These are phyloP conservation scores for Smittia aterrima DNA, from an alignment of 2,888 invertebrate genomes.

Conservation along the genomic window DNA sequence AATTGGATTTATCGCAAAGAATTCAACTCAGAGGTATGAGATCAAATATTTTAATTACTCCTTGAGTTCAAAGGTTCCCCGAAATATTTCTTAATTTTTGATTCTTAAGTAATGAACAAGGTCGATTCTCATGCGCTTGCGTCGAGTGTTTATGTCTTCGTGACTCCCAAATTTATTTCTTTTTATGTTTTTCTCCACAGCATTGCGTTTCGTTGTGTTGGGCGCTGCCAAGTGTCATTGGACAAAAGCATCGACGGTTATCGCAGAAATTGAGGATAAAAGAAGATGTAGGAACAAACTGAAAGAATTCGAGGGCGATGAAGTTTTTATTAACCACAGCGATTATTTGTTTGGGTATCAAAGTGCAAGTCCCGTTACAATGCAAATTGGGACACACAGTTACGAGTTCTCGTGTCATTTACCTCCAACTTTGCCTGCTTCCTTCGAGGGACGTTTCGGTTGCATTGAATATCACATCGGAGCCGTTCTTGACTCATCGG, in stretches of 20 bases:
- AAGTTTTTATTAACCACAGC: too few relatives aligned
- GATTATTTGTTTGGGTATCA: conserved; percentile 53
- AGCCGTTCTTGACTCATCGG: conserved; percentile 61
- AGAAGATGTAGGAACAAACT: conserved; percentile 36
- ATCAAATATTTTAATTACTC: too few relatives aligned
- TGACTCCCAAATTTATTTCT: too few relatives aligned
- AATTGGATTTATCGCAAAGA: too few relatives aligned
- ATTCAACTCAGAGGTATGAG: too few relatives aligned
- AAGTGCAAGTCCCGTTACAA: conserved; percentile 47
- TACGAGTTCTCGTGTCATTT: conserved; percentile 56
- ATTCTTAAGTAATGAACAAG: too few relatives aligned
- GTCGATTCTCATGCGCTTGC: too few relatives aligned
- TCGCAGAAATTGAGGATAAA: conserved; percentile 47
- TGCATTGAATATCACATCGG: conserved; percentile 60
- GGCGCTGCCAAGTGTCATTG: conserved; percentile 59
- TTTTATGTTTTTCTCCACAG: conserved; percentile 48
- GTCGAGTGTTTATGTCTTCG: too few relatives aligned
- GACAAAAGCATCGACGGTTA: conserved; percentile 48
- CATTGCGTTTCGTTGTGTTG: conserved; percentile 56
- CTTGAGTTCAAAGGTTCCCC: too few relatives aligned
- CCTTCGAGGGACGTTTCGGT: conserved; percentile 56
- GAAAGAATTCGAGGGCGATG: conserved; percentile 56
- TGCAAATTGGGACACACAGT: conserved; percentile 55
- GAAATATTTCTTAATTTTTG: too few relatives aligned
- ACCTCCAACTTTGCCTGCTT: conserved; percentile 56